Conservation (phyloP, 1,140 invertebrate species). For the Pachypsylla venusta region DNA sequence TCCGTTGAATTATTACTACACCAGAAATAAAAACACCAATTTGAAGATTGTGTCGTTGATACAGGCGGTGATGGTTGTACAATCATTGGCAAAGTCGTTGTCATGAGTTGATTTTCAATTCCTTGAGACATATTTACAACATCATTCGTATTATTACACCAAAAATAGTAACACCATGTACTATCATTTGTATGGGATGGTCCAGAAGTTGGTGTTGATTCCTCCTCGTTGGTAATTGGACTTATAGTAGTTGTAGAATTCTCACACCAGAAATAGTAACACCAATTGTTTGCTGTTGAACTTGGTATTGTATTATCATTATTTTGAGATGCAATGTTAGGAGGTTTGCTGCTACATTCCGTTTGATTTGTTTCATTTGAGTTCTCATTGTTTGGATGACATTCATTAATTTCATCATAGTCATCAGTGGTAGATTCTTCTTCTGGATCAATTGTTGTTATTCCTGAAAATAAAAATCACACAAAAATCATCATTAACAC, state of each 20-base stretch:
- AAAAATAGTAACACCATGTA: neutral
- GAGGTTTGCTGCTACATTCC: neutral
- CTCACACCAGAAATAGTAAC: conserved; percentile 1
- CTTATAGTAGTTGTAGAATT: neutral
- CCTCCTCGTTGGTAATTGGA: neutral
- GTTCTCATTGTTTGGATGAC: neutral
- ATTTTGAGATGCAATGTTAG: neutral
- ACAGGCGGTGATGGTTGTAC: too few species aligned
- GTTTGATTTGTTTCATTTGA: neutral
- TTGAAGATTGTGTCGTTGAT: neutral
- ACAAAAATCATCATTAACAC: too few species aligned
- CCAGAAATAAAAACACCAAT: conserved; percentile 2
- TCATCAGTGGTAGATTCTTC: neutral
- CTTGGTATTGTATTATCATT: neutral
- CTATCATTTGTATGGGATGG: too few species aligned
- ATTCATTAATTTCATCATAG: neutral
- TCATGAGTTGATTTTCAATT: neutral
- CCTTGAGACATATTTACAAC: neutral
- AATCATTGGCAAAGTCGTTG: neutral
- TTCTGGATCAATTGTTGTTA: neutral
- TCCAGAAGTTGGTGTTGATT: neutral
- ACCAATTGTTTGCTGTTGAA: neutral
- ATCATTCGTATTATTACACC: neutral
- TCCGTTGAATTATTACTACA: neutral
- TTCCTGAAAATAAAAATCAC: conserved; percentile 3